Evolutionary conservation across 2,888 invertebrate species (phyloP), one percentile per base, ranked within the genome.

Genomic region (Rugalucina vietnamica): DNA sequence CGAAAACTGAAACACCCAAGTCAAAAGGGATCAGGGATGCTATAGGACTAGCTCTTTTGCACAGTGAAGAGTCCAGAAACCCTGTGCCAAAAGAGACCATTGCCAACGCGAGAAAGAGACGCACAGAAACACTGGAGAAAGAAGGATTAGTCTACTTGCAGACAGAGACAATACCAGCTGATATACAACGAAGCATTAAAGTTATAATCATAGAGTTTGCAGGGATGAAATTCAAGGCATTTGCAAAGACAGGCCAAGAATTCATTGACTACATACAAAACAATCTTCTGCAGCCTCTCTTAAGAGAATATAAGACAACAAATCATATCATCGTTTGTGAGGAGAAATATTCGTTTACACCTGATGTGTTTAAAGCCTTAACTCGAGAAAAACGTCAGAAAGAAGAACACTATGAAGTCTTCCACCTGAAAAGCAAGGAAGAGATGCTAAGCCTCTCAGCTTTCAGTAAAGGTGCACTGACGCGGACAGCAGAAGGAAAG

Each of bases 201-300:
- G 24, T 24, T 24, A 74, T 75, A 24, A 85, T 81, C 0, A 21
- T 81, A n/a, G 85, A 85, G 43, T 85, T 82, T 74, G 85, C 81
- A 37, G 78, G 84, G 32, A 75, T 81, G 1, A 84, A 78, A 43
- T 84, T 84, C 71, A 74, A 81, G 43, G 76, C 78, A n/a, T 73
- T 72, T 14, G 76, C 81, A 8, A 72, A 75, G 65, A 79, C 79
- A n/a, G 85, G 79, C 1, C 54, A 76, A 1, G 71, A 85, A 70
- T 82, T 76, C 34, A 12, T 81, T 29, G 21, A 57, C 24, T 29
- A 76, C 69, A 37, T 81, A 4, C 21, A 74, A 27, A 80, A 80
- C 29, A 79, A 70, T 18, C 18, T 74, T 1, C 32, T 80, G 1
- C 8, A 36, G 3, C n/a, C n/a, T 3, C 18, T 71, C 1, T n/a